Percentiles rank a stretch among this genome's conserved stretches.
phyloP scores from a whole-genome alignment of 2,888 invertebrate genomes.

The Crepidodera aurea region DNA sequence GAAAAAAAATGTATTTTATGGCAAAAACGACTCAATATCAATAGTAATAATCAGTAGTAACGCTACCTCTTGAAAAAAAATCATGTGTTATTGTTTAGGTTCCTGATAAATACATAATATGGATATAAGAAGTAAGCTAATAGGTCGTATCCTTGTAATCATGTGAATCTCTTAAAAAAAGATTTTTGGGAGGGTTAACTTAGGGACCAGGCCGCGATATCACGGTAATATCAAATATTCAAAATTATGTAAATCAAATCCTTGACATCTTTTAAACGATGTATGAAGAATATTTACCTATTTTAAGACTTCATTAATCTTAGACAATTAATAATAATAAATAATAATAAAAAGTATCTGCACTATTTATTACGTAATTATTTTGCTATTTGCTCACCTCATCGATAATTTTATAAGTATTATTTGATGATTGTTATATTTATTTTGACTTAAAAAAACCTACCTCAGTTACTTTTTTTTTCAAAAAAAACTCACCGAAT shows the following conservation, averaged over 20 bases:
- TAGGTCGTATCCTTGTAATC: slow-evolving; percentile 42
- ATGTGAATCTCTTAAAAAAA: slow-evolving; percentile 50
- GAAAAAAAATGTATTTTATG: too few species aligned
- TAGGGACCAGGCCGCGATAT: slow-evolving; percentile 65
- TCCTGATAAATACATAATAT: slow-evolving; percentile 35
- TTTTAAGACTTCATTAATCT: slow-evolving; percentile 58
- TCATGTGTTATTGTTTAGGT: slow-evolving; percentile 20
- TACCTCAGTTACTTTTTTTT: slow-evolving; percentile 24
- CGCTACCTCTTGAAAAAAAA: slow-evolving; percentile 17
- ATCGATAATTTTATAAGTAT: slow-evolving; percentile 12
- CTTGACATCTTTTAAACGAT: slow-evolving; percentile 56
- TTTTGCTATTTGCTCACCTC: slow-evolving; percentile 25
- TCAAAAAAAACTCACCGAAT: not conserved
- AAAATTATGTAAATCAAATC: slow-evolving; percentile 60
- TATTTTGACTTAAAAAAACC: slow-evolving; percentile 16
- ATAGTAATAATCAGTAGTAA: slow-evolving; percentile 5
- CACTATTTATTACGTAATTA: slow-evolving; percentile 51
- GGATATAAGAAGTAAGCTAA: slow-evolving; percentile 34
- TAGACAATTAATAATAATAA: slow-evolving; percentile 50
- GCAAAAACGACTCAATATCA: not conserved
- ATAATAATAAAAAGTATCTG: slow-evolving; percentile 49
- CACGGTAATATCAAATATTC: slow-evolving; percentile 63
- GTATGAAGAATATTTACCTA: slow-evolving; percentile 52
- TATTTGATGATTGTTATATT: slow-evolving; percentile 3
- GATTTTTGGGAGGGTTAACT: slow-evolving; percentile 61